phyloP scores from a whole-genome alignment of 1,140 invertebrate species.

The Leptopilina boulardi region DNA sequence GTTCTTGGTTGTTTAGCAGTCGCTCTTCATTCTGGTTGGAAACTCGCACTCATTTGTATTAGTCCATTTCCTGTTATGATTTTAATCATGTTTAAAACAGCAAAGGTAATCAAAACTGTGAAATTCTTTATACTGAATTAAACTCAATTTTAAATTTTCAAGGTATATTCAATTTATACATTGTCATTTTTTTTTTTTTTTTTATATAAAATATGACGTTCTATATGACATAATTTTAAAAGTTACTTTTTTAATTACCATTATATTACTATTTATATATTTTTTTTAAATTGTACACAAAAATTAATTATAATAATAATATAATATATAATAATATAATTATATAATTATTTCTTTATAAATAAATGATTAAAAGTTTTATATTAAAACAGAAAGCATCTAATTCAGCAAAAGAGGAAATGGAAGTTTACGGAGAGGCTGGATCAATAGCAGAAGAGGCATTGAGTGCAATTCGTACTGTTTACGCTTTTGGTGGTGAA shows the following conservation, averaged over 20 bases:
- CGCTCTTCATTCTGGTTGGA: slow-evolving; percentile 88
- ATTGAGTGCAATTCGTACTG: slow-evolving; percentile 85
- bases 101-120: not conserved
- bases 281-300: too few relatives aligned
- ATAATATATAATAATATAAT: too few relatives aligned
- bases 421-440: slow-evolving; percentile 84
- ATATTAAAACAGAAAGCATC: not conserved
- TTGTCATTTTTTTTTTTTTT: too few relatives aligned
- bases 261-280: too few relatives aligned
- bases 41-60: slow-evolving; percentile 88
- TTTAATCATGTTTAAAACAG: slow-evolving; percentile 77
- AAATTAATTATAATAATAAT: too few relatives aligned
- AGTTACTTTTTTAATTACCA: not conserved
- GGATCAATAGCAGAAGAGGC: slow-evolving; percentile 90
- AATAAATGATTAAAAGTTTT: not conserved
- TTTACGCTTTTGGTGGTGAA: slow-evolving; percentile 89
- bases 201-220: not conserved
- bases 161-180: not conserved
- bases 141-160: not conserved
- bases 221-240: not conserved
- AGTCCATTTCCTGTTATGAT: slow-evolving; percentile 85
- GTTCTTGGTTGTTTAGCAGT: slow-evolving; percentile 84
- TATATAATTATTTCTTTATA: not conserved
- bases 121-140: not conserved
- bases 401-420: slow-evolving; percentile 78